Percentiles rank a stretch among this genome's conserved stretches.
phyloP scores from a whole-genome alignment of 1,140 invertebrate species.

The Brachionus plicatilis region DNA sequence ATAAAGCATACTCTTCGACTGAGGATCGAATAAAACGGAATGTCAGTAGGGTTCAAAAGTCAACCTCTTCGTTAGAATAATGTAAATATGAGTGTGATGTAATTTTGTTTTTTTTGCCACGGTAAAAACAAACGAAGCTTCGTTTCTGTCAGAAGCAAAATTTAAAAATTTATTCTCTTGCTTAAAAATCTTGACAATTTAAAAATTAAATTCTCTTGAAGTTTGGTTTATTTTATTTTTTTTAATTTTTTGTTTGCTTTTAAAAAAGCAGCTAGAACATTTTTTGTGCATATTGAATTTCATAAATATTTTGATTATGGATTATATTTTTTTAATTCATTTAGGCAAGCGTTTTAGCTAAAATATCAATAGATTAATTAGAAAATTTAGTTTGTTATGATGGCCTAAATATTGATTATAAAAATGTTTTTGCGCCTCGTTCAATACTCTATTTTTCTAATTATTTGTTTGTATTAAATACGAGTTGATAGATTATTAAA shows the following conservation, averaged over 20 bases:
- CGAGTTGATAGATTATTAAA: background rate
- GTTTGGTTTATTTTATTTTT: background rate
- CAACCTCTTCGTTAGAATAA: background rate
- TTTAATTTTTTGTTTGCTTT: background rate
- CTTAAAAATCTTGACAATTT: background rate
- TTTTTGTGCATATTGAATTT: background rate
- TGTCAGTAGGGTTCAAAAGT: conserved; percentile 70
- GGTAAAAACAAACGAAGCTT: background rate
- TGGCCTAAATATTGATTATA: background rate
- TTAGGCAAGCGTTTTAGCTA: background rate
- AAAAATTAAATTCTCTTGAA: background rate
- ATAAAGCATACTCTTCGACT: conserved; percentile 64
- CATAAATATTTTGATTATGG: background rate
- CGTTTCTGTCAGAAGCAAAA: too few relatives aligned
- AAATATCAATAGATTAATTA: background rate
- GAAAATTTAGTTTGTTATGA: background rate
- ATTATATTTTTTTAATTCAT: background rate
- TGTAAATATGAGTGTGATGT: background rate
- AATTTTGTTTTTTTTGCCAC: background rate
- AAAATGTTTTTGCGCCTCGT: background rate
- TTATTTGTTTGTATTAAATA: background rate
- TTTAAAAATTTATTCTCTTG: background rate
- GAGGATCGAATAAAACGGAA: conserved; percentile 73
- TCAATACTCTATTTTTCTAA: background rate
- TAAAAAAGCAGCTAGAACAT: background rate